Conservation (phyloP, 2,797 vertebrate species). For the Argentina silus region DNA sequence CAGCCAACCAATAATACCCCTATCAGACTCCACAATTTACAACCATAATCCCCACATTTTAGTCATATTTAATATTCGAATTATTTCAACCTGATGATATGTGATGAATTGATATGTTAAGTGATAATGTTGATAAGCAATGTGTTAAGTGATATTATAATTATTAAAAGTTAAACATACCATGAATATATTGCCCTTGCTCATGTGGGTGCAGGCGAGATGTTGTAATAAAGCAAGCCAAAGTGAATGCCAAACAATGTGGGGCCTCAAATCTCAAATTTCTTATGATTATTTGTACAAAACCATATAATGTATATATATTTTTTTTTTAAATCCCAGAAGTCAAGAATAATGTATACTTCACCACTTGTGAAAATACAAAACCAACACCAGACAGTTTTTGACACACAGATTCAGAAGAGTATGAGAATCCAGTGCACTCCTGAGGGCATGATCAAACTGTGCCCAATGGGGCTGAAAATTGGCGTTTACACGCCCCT, state of each 20-base stretch:
- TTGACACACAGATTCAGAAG: not conserved
- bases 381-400: not conserved
- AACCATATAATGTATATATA: no score
- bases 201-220: not conserved
- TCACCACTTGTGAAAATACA: not conserved
- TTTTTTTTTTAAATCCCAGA: not conserved
- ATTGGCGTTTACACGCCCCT: not conserved
- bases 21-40: not conserved
- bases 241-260: no score
- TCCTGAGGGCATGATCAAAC: slow-evolving; percentile 58
- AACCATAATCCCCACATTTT: not conserved
- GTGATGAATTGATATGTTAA: not conserved
- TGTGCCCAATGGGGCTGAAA: slow-evolving; percentile 69
- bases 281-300: no score
- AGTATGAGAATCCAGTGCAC: slow-evolving; percentile 65
- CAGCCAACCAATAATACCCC: not conserved
- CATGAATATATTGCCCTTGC: not conserved
- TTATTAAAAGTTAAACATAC: not conserved
- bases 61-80: not conserved
- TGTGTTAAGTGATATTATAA: not conserved
- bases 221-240: not conserved
- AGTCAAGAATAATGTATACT: not conserved
- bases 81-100: not conserved
- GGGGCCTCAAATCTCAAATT: no score
- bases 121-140: not conserved